A percentile compares a stretch with the other conserved stretches of the same genome.
Evolutionary conservation across 2,797 vertebrate species (phyloP).

Genomic region (Antennarius maculatus): DNA sequence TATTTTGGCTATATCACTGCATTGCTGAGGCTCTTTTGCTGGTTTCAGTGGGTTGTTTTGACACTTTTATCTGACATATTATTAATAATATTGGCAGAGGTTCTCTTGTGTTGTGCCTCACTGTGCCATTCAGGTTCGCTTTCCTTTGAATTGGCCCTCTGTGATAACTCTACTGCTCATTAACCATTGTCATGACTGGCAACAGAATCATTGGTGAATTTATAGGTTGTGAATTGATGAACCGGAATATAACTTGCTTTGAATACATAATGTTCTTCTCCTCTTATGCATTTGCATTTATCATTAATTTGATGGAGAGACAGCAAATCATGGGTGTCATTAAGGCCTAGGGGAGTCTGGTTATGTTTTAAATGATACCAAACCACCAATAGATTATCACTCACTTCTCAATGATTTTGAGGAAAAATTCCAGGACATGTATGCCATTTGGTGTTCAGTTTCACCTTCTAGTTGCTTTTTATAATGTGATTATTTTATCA

Average conservation of each 20-base stretch:
- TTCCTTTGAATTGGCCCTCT: slow-evolving; percentile 51
- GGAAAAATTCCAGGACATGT: not conserved
- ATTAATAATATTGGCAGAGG: slow-evolving; percentile 31
- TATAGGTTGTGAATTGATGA: slow-evolving; percentile 30
- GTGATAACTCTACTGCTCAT: slow-evolving; percentile 60
- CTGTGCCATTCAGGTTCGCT: slow-evolving; percentile 52
- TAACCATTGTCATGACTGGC: slow-evolving; percentile 48
- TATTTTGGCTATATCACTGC: slow-evolving; percentile 13
- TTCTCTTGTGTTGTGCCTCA: slow-evolving; percentile 48
- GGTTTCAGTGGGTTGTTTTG: slow-evolving; percentile 6
- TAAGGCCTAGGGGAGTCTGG: not conserved
- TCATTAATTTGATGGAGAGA: not conserved
- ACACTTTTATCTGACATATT: slow-evolving; percentile 18
- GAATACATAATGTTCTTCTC: not conserved
- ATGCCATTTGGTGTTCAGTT: not conserved
- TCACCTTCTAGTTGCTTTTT: slow-evolving; percentile 5
- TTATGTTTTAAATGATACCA: not conserved
- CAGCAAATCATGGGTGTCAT: not conserved
- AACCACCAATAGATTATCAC: not conserved
- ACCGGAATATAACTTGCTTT: slow-evolving; percentile 12
- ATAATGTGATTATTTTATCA: slow-evolving; percentile 26
- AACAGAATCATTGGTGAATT: slow-evolving; percentile 40
- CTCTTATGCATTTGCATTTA: not conserved
- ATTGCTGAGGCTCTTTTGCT: not conserved
- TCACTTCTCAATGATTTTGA: not conserved